Percentiles rank a stretch among this genome's conserved stretches.
Conservation (phyloP, 1,140 invertebrate genomes). For the Mylabris phalerata region DNA sequence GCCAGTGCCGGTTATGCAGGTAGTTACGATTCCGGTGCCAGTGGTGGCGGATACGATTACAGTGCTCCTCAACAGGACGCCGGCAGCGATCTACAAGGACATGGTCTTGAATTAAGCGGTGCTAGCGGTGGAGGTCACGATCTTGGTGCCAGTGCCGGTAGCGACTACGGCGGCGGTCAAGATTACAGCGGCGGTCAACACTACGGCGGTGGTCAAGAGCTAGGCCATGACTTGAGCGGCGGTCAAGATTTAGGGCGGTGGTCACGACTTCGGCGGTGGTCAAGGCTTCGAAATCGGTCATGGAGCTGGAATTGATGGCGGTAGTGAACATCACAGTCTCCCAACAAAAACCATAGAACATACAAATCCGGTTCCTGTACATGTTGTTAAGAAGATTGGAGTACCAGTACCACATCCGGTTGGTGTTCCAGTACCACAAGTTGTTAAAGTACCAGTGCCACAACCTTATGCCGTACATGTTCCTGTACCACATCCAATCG, state of each 20-base stretch:
- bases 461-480: conserved; percentile 65
- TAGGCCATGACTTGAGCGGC: neutral
- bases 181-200: neutral
- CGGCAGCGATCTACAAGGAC: conserved; percentile 3
- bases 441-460: conserved; percentile 63
- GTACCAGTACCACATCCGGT: conserved; percentile 65
- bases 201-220: neutral
- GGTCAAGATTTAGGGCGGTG: neutral
- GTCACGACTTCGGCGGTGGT: conserved; percentile 10
- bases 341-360: conserved; percentile 51
- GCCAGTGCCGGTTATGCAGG: conserved; percentile 27
- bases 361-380: conserved; percentile 60
- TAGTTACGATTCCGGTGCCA: conserved; percentile 14
- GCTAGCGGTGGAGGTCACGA: conserved; percentile 5
- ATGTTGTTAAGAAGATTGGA: conserved; percentile 64
- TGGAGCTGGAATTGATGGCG: conserved; percentile 16
- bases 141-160: too few species aligned
- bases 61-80: neutral
- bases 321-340: conserved; percentile 34
- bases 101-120: conserved; percentile 2
- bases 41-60: conserved; percentile 15
- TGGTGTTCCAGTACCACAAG: conserved; percentile 60
- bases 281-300: conserved; percentile 24
- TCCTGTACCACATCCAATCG: conserved; percentile 60
- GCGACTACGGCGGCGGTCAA: neutral